Base-by-base conservation (phyloP, 2,888 invertebrate species). In the Hedychridium roseum region DNA sequence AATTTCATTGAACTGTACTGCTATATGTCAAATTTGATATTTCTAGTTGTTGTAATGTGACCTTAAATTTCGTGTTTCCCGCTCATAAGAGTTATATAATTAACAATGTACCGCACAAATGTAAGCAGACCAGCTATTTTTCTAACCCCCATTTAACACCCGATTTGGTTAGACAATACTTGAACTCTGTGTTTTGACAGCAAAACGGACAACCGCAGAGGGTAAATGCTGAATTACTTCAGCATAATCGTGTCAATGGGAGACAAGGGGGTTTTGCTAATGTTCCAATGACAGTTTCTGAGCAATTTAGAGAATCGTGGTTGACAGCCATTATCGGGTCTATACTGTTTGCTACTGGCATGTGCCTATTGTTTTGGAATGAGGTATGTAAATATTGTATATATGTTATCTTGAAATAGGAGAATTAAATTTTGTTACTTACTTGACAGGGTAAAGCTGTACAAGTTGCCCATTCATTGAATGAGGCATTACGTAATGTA, bases 281-380 rank as follows among this genome's bases (percentile, higher is more conserved):
- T 48, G 47, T 67, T 7, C 60, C 70, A 20, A 66, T 70, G 57
- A 65, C 71, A 6, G 64, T 76, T 26, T 64, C 64, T 2, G 82
- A 84, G 62, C 87, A 88, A 67, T 88, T 88, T 57, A 84, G 82
- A 70, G 82, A 85, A 67, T 86, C 86, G 51, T 91, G 91, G 91
- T 71, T 90, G 2, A 88, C 89, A 26, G 87, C 88, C 36, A 72
- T 86, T 14, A 84, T 91, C 52, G 91, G 91, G 40, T 74, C 86
- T 26, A 70, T 86, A 41, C 79, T 91, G 32, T 87, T 89, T 71
- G 75, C 82, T 18, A 84, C 83, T 26, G 91, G 91, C 21, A 84
- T 86, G 59, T 86, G 85, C 68, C 82, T 93, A 15, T 80, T 94
- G 38, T 84, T 90, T 71, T 93, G 91, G 91, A 92, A 94, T 76